Percentiles rank a stretch among this genome's conserved stretches.
Conservation (phyloP, 2,113 vertebrate genomes). For the Xerus inauris region DNA sequence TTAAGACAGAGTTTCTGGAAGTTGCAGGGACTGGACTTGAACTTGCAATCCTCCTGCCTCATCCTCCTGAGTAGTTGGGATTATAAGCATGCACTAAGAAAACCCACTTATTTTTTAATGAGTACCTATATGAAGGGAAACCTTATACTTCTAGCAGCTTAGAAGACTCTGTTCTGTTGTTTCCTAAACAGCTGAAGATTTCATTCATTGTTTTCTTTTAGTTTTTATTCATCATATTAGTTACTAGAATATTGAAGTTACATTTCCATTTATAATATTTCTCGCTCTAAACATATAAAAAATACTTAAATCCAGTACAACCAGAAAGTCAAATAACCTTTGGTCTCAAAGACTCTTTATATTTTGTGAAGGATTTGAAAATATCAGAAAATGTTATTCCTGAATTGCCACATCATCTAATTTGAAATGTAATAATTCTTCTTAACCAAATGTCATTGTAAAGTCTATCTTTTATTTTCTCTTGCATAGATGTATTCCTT, state of each 20-base stretch:
- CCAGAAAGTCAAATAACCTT: not conserved
- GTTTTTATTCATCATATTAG: not conserved
- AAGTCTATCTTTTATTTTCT: constrained; percentile 43
- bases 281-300: not conserved
- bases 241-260: not conserved
- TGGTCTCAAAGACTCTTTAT: constrained; percentile 21
- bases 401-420: not conserved
- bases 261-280: not conserved
- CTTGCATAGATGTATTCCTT: constrained; percentile 43
- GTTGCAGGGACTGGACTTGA: not conserved
- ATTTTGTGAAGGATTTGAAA: not conserved
- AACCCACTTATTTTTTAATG: not conserved
- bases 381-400: not conserved
- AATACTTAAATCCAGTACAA: not conserved
- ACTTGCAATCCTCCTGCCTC: not conserved
- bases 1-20: not conserved
- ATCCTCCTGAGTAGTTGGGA: not conserved
- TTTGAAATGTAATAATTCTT: not conserved
- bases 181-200: not conserved
- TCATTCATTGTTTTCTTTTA: not conserved
- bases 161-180: not conserved
- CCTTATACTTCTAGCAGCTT: not conserved
- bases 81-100: not conserved
- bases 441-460: not conserved
- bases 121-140: not conserved